These are phyloP conservation scores for Stichopus horrens DNA, from an alignment of 53 echinoderm and acorn worm genomes.

Conservation along the genomic window DNA sequence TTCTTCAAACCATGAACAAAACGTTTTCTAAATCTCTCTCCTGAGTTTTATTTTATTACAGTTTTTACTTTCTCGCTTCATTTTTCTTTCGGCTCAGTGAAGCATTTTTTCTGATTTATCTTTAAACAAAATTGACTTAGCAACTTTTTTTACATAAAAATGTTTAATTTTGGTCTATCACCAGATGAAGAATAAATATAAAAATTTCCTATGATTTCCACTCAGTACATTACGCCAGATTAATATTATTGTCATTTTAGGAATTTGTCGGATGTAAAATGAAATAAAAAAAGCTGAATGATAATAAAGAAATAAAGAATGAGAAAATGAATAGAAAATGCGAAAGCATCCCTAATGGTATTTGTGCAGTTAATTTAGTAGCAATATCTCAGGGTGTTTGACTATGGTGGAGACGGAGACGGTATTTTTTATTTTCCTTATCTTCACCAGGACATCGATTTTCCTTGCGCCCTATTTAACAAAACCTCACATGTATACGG, in stretches of 20 bases:
- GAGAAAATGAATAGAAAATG: neutral
- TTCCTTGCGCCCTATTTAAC: constrained; percentile 41
- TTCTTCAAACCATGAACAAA: neutral
- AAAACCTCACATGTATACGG: neutral
- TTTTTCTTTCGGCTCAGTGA: neutral
- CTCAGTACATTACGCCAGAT: neutral
- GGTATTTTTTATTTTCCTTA: neutral
- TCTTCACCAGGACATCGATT: neutral
- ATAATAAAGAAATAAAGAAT: neutral
- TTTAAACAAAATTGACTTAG: neutral
- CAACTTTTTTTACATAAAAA: neutral
- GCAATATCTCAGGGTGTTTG: constrained; percentile 37
- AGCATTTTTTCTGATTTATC: neutral
- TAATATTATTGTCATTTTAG: neutral
- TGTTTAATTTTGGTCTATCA: neutral
- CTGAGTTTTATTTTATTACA: neutral
- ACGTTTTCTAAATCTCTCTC: neutral
- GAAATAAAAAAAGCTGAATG: neutral
- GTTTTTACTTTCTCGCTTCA: too few species aligned
- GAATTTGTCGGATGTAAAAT: neutral
- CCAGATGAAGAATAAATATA: neutral
- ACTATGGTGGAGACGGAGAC: constrained; percentile 7
- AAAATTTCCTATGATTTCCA: neutral
- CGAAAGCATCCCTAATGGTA: constrained; percentile 17
- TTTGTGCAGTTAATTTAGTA: constrained; percentile 36